Evolutionary conservation across 2,888 invertebrate genomes (phyloP), one percentile per base, ranked within the genome.

Genomic region (Catocala sponsa): DNA sequence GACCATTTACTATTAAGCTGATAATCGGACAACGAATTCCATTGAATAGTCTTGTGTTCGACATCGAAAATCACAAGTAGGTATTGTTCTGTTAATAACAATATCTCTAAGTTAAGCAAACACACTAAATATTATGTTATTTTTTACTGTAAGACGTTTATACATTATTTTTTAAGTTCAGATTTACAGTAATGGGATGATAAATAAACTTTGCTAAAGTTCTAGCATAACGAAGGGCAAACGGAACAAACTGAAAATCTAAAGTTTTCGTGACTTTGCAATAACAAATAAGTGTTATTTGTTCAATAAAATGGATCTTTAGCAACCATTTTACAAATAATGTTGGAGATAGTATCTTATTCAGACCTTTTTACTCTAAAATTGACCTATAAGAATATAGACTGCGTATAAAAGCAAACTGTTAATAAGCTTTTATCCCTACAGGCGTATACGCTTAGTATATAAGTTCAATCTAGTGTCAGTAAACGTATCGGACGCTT

Each of bases 401-500:
- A 25, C 10, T 5, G 5, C 9, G 25, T 47, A 25, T 25, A 25
- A 47, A 47, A 15, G 47, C 15, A 47, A 47, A 25, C 15, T 47
- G 47, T 47, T 47, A 44, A 35, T 35, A 35, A 35, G 35, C 6
- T 35, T 35, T 4, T 5, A 38, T 38, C 6, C 35, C 44, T 44
- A 12, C 13, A n/a, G 43, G 5, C 44, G 6, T 44, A 44, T 12
- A n/a, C n/a, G 12, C 1, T 6, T 12, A 44, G 12, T 1, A 6
- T 6, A 6, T 59, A 65, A 53, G 52, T 55, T 59, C 32, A 55
- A 54, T 61, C 42, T 11, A 58, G 53, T 56, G 49, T 25, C 59
- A 63, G 42, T 70, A 49, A 63, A 59, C 38, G 15, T 65, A 59
- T 44, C 12, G 52, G 33, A 50, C 25, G 55, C 48, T 62, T 51